Evolutionary conservation across 2,113 vertebrate species (phyloP), one percentile per base, ranked within the genome.

Genomic region (Myotis davidii): DNA sequence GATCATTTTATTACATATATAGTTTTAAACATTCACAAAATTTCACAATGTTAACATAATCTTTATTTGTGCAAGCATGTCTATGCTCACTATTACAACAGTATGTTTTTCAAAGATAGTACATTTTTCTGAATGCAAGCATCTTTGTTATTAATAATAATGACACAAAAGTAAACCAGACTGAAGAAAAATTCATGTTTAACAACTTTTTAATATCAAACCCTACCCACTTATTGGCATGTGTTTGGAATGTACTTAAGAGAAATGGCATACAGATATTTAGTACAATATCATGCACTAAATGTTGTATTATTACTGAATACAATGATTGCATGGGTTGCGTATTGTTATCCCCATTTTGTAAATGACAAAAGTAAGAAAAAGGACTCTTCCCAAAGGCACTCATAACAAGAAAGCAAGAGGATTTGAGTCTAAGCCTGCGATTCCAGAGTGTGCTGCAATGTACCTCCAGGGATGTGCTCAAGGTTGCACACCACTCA

Each of bases 391-490:
- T n/a, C 6, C 25, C 52, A 85, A 67, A 86, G 70, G 1, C 9
- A 18, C 20, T 37, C 29, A 2, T 21, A 81, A 39, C 27, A 94
- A 72, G 39, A 21, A 11, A 45, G 13, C 3, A 34, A 27, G 23
- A 70, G 4, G 2, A 39, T 65, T 5, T 50, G 42, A 91, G 3
- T 3, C 10, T 42, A 50, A 29, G 11, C 4, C 8, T 74, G 37
- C 54, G 59, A 73, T 42, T 74, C 39, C 17, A 56, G 21, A 6
- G 37, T 64, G 25, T 21, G 20, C 3, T 48, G 4, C 10, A 45
- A 10, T 5, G 14, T 9, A 1, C 4, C 69, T 21, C 21, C 4
- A 2, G 0, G 32, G 3, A 13, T 25, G 17, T 20, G 54, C 2
- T 37, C 50, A 81, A 61, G 61, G 13, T 23, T 64, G 14, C 13